phyloP scores from a whole-genome alignment of 2,888 invertebrate species.

The Muschampia plurimacula region DNA sequence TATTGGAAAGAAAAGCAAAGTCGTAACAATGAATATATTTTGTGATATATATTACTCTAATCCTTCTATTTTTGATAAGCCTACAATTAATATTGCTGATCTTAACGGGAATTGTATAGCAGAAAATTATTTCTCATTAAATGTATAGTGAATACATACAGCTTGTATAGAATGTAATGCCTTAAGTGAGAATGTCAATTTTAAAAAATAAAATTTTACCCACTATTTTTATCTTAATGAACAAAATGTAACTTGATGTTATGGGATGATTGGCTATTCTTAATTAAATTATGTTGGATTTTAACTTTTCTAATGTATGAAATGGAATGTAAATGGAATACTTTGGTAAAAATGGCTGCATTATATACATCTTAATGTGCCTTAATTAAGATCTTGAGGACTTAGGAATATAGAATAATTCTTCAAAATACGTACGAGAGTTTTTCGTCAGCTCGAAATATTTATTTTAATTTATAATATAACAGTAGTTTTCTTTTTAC shows the following conservation, averaged over 20 bases:
- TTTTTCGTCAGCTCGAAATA: neutral
- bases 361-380: slow-evolving; percentile 1
- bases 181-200: slow-evolving; percentile 52
- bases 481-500: neutral
- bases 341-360: slow-evolving; percentile 2
- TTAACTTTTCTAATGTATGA: neutral
- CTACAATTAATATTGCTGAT: slow-evolving; percentile 76
- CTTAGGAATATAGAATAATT: neutral
- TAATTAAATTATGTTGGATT: neutral
- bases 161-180: slow-evolving; percentile 54
- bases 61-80: slow-evolving; percentile 86
- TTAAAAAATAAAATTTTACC: slow-evolving; percentile 11
- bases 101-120: slow-evolving; percentile 76
- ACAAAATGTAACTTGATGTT: neutral
- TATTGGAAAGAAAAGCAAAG: slow-evolving; percentile 76
- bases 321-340: neutral
- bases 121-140: slow-evolving; percentile 54
- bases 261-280: neutral
- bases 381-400: slow-evolving; percentile 3
- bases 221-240: neutral
- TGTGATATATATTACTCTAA: slow-evolving; percentile 84
- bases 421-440: neutral
- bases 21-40: slow-evolving; percentile 84
- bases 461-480: neutral
- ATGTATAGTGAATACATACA: slow-evolving; percentile 51